Evolutionary conservation across 2,888 invertebrate species (phyloP), one percentile per base, ranked within the genome.

Genomic region (Cylindroiulus punctatus): DNA sequence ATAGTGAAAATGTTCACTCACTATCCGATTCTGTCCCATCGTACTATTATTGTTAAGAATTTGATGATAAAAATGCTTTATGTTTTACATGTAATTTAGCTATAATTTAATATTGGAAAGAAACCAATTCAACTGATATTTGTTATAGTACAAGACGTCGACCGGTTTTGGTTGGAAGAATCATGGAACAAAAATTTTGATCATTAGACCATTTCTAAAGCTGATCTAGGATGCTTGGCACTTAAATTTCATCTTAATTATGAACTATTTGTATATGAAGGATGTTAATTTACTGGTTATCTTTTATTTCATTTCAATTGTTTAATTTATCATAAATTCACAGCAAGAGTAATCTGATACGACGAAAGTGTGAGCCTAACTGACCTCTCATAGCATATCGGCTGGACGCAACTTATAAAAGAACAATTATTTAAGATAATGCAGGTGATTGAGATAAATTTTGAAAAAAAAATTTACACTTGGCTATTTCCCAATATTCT

Each of bases 11-110:
- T 83, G 83, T 83, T 40, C 83, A 83, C 42, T 83, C 42, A 44
- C 44, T 83, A 83, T 83, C 83, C 40, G 44, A 44, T 83, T 83
- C 44, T 83, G 83, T 83, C 83, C 83, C 83, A 42, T 44, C 44
- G 83, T 83, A 83, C 40, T 44, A 83, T 44, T 83, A 83, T 83
- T 83, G 83, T 83, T 83, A 83, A 83, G n/a, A 83, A 83, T 83
- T 83, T 76, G 76, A 76, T 76, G 76, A 76, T 26, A 83, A 83
- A 83, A 83, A 83, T 83, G 83, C 83, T 83, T 83, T 83, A 83
- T 44, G 40, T 76, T 83, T 83, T 83, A 42, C 83, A 83, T 83
- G 83, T 83, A 83, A 83, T 83, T 40, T 83, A 83, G 44, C 76
- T 76, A 76, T 76, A 76, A 76, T 76, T 76, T 76, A 76, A 76